Percentiles rank a stretch among this genome's conserved stretches.
These are phyloP conservation scores for Saguinus midas DNA, from an alignment of 2,113 vertebrate genomes.

Conservation along the genomic window DNA sequence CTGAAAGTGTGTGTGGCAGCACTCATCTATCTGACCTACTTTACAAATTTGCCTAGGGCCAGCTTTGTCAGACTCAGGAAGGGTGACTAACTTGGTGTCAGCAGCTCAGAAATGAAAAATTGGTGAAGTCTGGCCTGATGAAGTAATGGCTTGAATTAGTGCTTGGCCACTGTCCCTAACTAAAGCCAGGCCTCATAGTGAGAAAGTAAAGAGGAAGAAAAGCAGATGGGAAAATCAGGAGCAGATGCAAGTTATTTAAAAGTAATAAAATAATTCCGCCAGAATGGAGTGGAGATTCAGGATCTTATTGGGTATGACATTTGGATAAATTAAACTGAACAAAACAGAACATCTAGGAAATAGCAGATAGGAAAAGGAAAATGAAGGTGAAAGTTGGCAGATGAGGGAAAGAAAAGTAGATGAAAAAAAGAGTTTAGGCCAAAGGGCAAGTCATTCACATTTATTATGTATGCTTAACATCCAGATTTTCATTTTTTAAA, in stretches of 20 bases:
- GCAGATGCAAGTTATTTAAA: conserved; percentile 63
- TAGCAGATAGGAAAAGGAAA: conserved; percentile 39
- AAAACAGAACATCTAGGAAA: conserved; percentile 51
- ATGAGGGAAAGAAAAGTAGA: neutral
- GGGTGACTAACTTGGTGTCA: neutral
- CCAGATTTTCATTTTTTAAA: conserved; percentile 27
- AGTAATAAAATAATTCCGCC: conserved; percentile 51
- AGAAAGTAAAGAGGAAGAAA: conserved; percentile 47
- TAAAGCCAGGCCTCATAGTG: neutral
- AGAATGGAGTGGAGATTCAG: conserved; percentile 55
- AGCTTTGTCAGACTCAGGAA: conserved; percentile 16
- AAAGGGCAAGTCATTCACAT: neutral
- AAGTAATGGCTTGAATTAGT: neutral
- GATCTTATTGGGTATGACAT: conserved; percentile 58
- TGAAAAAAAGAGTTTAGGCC: neutral
- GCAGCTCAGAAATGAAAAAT: neutral
- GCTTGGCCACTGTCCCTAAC: neutral
- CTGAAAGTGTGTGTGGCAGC: neutral
- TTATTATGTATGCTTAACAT: neutral
- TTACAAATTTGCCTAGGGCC: neutral
- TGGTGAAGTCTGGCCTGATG: neutral
- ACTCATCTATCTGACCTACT: neutral
- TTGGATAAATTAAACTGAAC: conserved; percentile 60
- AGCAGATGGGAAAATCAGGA: conserved; percentile 59
- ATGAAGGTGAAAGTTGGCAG: conserved; percentile 22